These are phyloP conservation scores for Pachyuromys duprasi DNA, from an alignment of 2,797 vertebrate genomes.

Conservation along the genomic window DNA sequence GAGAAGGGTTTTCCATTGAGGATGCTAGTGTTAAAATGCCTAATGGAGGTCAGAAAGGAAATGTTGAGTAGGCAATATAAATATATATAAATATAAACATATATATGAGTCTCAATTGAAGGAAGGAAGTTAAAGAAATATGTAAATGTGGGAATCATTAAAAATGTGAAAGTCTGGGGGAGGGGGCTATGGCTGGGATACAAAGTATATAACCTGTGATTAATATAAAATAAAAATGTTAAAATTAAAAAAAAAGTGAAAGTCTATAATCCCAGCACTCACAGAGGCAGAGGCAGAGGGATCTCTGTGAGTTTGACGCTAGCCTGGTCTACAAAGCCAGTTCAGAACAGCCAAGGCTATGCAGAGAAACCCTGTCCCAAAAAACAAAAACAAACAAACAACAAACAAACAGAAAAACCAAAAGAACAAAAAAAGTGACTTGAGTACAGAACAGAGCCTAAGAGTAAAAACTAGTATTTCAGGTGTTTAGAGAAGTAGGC, in stretches of 20 bases:
- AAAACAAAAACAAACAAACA: too few relatives aligned
- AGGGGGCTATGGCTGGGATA: too few relatives aligned
- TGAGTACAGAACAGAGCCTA: background rate
- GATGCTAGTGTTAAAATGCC: background rate
- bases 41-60: background rate
- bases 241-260: background rate
- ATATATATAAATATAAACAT: too few relatives aligned
- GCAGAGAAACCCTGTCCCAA: too few relatives aligned
- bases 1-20: background rate
- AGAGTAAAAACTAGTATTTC: background rate
- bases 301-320: too few relatives aligned
- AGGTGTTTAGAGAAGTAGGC: background rate
- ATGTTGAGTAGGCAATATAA: background rate
- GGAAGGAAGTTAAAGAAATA: background rate
- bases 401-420: too few relatives aligned
- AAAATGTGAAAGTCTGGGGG: background rate
- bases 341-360: too few relatives aligned
- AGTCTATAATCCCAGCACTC: too few relatives aligned
- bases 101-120: background rate
- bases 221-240: too few relatives aligned
- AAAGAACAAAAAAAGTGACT: background rate
- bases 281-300: too few relatives aligned
- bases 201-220: too few relatives aligned
- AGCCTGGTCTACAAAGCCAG: too few relatives aligned
- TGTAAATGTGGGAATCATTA: background rate